Percentiles rank a stretch among this genome's conserved stretches.
Evolutionary conservation across 2,888 invertebrate genomes (phyloP).

Genomic region (Frankliniella fusca): DNA sequence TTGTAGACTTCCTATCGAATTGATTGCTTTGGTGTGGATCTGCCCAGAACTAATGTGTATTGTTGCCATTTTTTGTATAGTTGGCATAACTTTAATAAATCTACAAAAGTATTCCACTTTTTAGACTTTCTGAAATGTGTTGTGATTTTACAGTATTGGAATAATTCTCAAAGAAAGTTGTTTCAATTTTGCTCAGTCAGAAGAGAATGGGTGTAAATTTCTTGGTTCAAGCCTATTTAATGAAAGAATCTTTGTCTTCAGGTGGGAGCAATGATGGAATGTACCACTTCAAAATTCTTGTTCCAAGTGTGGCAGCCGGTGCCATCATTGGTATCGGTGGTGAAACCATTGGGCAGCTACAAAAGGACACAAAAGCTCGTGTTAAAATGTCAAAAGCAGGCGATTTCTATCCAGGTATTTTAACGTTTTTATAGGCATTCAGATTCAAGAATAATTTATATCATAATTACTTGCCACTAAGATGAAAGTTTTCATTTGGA

Average conservation of each 20-base stretch:
- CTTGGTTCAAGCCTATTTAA: not conserved
- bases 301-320: conserved; percentile 94
- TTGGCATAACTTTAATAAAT: no score
- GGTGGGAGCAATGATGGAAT: conserved; percentile 60
- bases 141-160: no score
- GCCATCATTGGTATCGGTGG: conserved; percentile 99
- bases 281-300: conserved; percentile 94
- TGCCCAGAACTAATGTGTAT: not conserved
- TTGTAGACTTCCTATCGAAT: no score
- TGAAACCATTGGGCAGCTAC: conserved; percentile 95
- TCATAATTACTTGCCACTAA: not conserved
- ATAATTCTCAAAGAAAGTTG: no score
- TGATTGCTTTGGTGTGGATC: no score
- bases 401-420: conserved; percentile 93
- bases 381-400: conserved; percentile 99
- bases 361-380: conserved; percentile 94
- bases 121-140: no score
- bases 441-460: not conserved
- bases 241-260: not conserved
- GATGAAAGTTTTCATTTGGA: conserved; percentile 14
- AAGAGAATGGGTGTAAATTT: not conserved
- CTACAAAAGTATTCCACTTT: no score
- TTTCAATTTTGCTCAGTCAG: no score
- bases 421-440: not conserved
- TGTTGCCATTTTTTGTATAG: not conserved